Percentiles rank a stretch among this genome's conserved stretches.
phyloP scores from a whole-genome alignment of 1,140 invertebrate genomes.

The Rhizoglyphus robini region DNA sequence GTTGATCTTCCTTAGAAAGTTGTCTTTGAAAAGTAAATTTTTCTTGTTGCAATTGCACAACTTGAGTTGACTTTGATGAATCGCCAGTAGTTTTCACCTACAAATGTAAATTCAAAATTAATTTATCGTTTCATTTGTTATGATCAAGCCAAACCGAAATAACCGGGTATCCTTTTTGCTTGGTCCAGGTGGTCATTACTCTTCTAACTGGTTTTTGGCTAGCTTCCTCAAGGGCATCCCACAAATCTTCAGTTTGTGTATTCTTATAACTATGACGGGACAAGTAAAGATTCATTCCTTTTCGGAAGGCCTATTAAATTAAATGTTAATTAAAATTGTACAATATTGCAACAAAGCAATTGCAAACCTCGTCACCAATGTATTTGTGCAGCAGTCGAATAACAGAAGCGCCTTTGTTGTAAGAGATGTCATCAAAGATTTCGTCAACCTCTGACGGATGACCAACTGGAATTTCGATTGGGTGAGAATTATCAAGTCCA shows the following conservation, averaged over 20 bases:
- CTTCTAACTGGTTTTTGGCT: constrained; percentile 76
- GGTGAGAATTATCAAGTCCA: constrained; percentile 64
- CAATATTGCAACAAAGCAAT: neutral
- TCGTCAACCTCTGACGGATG: constrained; percentile 36
- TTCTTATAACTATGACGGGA: constrained; percentile 76
- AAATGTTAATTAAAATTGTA: neutral
- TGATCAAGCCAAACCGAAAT: constrained; percentile 41
- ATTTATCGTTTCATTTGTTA: no score
- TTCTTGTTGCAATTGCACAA: constrained; percentile 59
- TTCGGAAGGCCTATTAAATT: constrained; percentile 74
- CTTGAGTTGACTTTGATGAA: constrained; percentile 35
- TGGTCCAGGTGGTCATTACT: constrained; percentile 91
- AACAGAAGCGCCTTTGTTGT: constrained; percentile 39
- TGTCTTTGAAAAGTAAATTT: constrained; percentile 73
- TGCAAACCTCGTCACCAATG: constrained; percentile 24
- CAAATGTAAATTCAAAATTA: neutral
- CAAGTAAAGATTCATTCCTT: constrained; percentile 86
- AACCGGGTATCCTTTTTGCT: constrained; percentile 78
- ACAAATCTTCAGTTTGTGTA: constrained; percentile 86
- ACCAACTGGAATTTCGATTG: constrained; percentile 53
- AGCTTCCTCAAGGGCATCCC: constrained; percentile 73
- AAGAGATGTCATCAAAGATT: constrained; percentile 40
- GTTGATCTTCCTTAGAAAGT: constrained; percentile 24
- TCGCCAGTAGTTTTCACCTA: neutral
- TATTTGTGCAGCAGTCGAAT: constrained; percentile 29